These are phyloP conservation scores for Philereme vetulata DNA, from an alignment of 2,888 invertebrate genomes.

Conservation along the genomic window DNA sequence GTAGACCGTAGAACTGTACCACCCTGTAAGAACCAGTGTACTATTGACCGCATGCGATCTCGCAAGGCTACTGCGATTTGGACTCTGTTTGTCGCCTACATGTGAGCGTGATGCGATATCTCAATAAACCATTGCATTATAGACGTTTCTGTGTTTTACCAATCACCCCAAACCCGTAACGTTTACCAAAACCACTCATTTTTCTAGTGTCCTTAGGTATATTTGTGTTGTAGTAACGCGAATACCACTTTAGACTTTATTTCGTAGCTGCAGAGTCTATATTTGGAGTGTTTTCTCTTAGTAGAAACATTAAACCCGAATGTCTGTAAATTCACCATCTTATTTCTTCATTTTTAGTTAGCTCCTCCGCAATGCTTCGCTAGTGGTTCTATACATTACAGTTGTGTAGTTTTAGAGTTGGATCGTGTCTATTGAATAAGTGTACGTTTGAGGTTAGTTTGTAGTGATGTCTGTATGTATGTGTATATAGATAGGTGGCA, in stretches of 20 bases:
- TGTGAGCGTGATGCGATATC: conserved; percentile 38
- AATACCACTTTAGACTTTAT: conserved; percentile 55
- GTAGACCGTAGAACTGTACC: conserved; percentile 46
- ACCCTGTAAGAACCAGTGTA: conserved; percentile 52
- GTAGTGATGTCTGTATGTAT: conserved; percentile 32
- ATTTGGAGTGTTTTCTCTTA: conserved; percentile 43
- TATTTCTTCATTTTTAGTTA: conserved; percentile 81
- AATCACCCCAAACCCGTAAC: conserved; percentile 46
- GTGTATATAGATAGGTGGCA: conserved; percentile 47
- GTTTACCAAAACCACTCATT: conserved; percentile 46
- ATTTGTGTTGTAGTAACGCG: conserved; percentile 49
- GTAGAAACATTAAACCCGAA: conserved; percentile 73
- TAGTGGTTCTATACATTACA: conserved; percentile 54
- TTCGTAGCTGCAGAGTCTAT: conserved; percentile 51
- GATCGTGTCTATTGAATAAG: conserved; percentile 41
- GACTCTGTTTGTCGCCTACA: conserved; percentile 34
- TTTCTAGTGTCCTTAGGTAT: conserved; percentile 52
- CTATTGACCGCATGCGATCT: conserved; percentile 62
- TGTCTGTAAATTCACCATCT: conserved; percentile 79
- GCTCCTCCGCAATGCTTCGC: conserved; percentile 75
- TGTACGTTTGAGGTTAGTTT: conserved; percentile 29
- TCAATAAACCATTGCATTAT: conserved; percentile 43
- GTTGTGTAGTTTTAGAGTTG: conserved; percentile 42
- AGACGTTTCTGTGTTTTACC: conserved; percentile 43
- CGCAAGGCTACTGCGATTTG: conserved; percentile 51